Evolutionary conservation across 2,888 invertebrate species (phyloP).

Genomic region (Agrypnus murinus): DNA sequence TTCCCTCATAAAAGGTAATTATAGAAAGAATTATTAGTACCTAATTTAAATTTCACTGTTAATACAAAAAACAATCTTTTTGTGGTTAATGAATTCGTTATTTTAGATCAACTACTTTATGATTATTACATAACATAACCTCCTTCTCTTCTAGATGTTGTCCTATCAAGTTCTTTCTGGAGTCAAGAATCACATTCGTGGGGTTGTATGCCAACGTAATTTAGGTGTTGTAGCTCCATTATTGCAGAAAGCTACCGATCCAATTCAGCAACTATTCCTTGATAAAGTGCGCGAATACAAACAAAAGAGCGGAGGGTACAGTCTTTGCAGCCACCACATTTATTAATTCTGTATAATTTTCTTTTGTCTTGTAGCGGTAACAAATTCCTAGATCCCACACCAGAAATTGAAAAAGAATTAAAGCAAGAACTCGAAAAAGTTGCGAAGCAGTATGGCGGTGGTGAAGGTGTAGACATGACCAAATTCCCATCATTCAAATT

Average conservation of each 20-base stretch:
- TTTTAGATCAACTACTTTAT: too few species aligned
- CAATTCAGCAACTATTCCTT: conserved; percentile 94
- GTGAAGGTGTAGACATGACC: conserved; percentile 87
- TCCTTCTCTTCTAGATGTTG: conserved; percentile 65
- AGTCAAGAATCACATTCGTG: conserved; percentile 62
- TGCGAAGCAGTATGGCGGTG: conserved; percentile 84
- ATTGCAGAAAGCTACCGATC: conserved; percentile 85
- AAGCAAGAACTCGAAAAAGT: conserved; percentile 88
- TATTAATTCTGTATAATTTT: conserved; percentile 4
- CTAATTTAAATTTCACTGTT: too few species aligned
- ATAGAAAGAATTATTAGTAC: neutral
- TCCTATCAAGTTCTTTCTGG: conserved; percentile 64
- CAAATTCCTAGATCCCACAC: conserved; percentile 87
- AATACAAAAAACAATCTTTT: too few species aligned
- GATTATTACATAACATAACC: conserved; percentile 52
- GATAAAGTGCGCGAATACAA: conserved; percentile 95
- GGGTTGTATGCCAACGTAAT: conserved; percentile 77
- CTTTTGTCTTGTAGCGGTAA: conserved; percentile 77
- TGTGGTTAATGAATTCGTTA: too few species aligned
- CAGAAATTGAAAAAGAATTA: conserved; percentile 83
- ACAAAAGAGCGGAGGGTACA: conserved; percentile 88
- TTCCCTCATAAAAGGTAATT: conserved; percentile 2
- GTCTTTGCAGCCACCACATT: too few species aligned
- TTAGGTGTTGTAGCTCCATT: conserved; percentile 82
- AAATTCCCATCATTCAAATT: conserved; percentile 92